A percentile compares a stretch with the other conserved stretches of the same genome.
phyloP scores from a whole-genome alignment of 2,888 invertebrate genomes.

The Lasioglossum zephyrum region DNA sequence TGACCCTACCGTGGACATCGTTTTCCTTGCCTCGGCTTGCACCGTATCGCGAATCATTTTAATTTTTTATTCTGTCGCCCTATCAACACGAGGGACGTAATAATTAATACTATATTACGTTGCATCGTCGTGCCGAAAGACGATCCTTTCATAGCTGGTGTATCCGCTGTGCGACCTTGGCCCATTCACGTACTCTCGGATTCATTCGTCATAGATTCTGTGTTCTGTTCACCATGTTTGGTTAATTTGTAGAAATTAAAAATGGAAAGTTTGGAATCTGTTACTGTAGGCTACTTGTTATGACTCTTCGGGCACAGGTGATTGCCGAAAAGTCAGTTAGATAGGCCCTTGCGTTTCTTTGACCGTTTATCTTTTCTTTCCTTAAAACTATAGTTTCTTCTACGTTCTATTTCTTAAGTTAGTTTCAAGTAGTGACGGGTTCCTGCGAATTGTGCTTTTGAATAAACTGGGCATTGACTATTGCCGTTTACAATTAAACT shows the following conservation, averaged over 20 bases:
- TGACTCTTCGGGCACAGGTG: no score
- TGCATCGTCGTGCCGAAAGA: background rate
- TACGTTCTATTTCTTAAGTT: no score
- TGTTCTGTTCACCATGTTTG: background rate
- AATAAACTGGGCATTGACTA: no score
- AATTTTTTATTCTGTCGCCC: background rate
- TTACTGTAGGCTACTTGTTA: no score
- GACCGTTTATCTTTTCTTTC: no score
- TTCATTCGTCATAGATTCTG: background rate
- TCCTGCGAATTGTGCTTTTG: no score
- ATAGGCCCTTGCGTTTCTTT: no score
- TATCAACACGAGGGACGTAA: background rate
- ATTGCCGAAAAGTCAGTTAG: no score
- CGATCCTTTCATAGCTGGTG: background rate
- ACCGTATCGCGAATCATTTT: conserved; percentile 16
- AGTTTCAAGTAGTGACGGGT: no score
- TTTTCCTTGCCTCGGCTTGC: conserved; percentile 30
- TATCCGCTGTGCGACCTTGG: background rate
- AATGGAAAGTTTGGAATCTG: no score
- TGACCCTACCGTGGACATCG: conserved; percentile 46
- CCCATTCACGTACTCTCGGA: background rate
- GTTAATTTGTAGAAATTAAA: background rate
- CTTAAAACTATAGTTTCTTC: no score
- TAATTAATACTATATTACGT: background rate
- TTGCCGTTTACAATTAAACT: no score